Percentiles rank a stretch among this genome's conserved stretches.
phyloP scores from a whole-genome alignment of 2,888 invertebrate species.

The Tribolium freemani region DNA sequence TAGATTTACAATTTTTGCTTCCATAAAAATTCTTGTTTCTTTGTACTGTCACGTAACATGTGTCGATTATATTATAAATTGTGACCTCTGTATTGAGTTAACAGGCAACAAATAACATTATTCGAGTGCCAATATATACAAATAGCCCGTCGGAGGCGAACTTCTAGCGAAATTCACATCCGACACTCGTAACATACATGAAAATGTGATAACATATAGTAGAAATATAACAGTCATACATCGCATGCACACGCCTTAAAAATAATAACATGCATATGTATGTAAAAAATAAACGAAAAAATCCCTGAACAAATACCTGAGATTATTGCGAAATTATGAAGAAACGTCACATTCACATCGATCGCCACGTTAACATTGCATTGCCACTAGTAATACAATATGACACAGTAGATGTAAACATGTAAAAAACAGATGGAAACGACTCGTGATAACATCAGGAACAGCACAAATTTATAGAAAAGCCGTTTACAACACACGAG shows the following conservation, averaged over 20 bases:
- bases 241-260: constrained; percentile 48
- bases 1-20: constrained; percentile 52
- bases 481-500: constrained; percentile 45
- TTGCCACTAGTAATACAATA: constrained; percentile 59
- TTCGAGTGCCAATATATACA: constrained; percentile 60
- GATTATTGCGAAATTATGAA: constrained; percentile 52
- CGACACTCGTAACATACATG: constrained; percentile 6
- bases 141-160: constrained; percentile 31
- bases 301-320: constrained; percentile 57
- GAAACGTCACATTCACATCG: constrained; percentile 47
- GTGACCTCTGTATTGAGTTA: constrained; percentile 52
- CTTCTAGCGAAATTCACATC: background rate
- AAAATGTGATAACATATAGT: constrained; percentile 35
- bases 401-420: constrained; percentile 46
- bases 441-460: constrained; percentile 32
- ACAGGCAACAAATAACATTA: constrained; percentile 61
- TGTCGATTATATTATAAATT: constrained; percentile 13
- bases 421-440: constrained; percentile 41
- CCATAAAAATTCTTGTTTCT: constrained; percentile 39
- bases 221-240: constrained; percentile 48
- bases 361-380: constrained; percentile 61
- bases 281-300: constrained; percentile 34
- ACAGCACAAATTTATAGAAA: constrained; percentile 45
- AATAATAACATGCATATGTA: constrained; percentile 47
- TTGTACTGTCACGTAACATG: constrained; percentile 55